These are phyloP conservation scores for Capromys pilorides DNA, from an alignment of 2,797 vertebrate genomes.

Conservation along the genomic window DNA sequence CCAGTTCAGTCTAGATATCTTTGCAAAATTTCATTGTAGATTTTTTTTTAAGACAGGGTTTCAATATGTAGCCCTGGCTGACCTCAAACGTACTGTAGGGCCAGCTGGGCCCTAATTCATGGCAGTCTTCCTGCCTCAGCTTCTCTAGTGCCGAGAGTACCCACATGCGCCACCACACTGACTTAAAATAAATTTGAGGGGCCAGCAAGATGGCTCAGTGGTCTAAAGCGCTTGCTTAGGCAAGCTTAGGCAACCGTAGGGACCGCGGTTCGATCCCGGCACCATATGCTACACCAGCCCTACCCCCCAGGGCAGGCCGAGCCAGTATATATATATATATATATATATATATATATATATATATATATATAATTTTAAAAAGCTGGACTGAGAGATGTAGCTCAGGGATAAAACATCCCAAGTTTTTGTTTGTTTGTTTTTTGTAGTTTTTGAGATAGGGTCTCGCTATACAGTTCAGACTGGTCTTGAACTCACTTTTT, in stretches of 20 bases:
- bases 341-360: too few species aligned
- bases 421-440: background rate
- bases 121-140: background rate
- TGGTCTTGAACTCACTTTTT: too few species aligned
- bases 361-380: background rate
- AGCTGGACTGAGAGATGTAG: background rate
- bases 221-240: too few species aligned
- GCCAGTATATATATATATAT: too few species aligned
- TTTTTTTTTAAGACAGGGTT: background rate
- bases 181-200: background rate
- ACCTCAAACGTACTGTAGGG: background rate
- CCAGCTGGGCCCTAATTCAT: background rate
- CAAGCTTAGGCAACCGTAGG: too few species aligned
- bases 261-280: too few species aligned
- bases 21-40: background rate
- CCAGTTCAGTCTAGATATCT: background rate
- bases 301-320: too few species aligned
- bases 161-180: background rate
- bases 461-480: too few species aligned
- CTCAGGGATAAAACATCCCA: background rate
- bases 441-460: too few species aligned
- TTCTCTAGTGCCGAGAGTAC: background rate
- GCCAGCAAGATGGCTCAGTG: too few species aligned
- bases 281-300: too few species aligned
- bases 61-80: background rate